Base-by-base conservation (phyloP, 2,113 vertebrate species). In the Anseranas semipalmata region DNA sequence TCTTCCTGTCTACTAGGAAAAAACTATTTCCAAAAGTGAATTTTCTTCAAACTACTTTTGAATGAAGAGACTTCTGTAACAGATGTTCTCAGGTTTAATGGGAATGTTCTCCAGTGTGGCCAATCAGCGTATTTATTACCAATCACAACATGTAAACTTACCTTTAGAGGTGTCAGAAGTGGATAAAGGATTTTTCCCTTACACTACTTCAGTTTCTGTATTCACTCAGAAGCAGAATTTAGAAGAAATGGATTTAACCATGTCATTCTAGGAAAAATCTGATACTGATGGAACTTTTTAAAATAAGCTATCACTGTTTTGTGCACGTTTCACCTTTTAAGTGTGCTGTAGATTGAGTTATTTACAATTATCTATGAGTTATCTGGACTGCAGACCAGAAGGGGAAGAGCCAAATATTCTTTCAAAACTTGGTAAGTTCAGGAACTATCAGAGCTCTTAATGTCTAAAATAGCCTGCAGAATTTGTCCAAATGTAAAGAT, bases 21-120 rank as follows among this genome's bases (percentile, higher is more conserved):
- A n/a, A 33, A 48, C 22, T 22, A 45, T 62, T 93, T 95, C 67
- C 75, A 80, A 58, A 87, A 74, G 25, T 63, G 33, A n/a, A 39
- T 94, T 83, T 56, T 89, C 50, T 62, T 82, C 18, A 82, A 65
- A 60, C 4, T 43, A 2, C 84, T 89, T 91, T n/a, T 87, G 58
- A 78, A 35, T 6, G 6, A 85, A 79, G 89, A 86, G 63, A 66
- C 59, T 85, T 96, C 53, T 94, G 37, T 48, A 85, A 58, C 16
- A 87, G 85, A 87, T 85, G 53, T 80, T 89, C 53, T 95, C 63
- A 84, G 63, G 59, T 91, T 12, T 86, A 77, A 90, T 75, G 58
- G 81, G 68, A 76, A 25, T 63, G 45, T 93, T 95, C 24, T 95
- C 52, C 52, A n/a, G 1, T 52, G 63, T 53, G 75, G 82, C 67